Evolutionary conservation across 2,797 vertebrate genomes (phyloP), one percentile per base, ranked within the genome.

Genomic region (Caiman crocodilus): DNA sequence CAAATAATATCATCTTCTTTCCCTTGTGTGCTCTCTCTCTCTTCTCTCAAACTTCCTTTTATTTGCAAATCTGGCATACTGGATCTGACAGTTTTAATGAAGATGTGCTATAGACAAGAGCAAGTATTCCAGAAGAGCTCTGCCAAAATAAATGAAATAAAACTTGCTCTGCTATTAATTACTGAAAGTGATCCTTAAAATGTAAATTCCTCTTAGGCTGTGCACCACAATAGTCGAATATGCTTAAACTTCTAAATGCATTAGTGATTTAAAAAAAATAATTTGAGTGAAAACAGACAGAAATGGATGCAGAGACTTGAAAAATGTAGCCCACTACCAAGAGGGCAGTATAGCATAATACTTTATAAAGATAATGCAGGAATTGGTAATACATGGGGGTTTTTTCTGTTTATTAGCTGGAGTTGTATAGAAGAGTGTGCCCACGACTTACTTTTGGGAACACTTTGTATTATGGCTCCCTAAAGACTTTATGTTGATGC

Each of bases 51-150:
- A 90, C 60, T 15, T 94, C 87, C 90, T 78, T 35, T 90, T 89
- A 56, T 90, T 92, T 93, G 86, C 50, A 60, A 87, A 80, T 91
- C 50, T 85, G 69, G 32, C 82, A 89, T 91, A 89, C 74, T 84
- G 56, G 90, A 82, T 56, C 64, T 89, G 79, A 87, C 88, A 94
- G 76, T 28, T 92, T 65, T 91, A 91, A 91, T 89, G 87, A 94
- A 94, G 88, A 78, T 80, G 84, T 42, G 58, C 64, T 79, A 85
- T 84, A 80, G 42, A 30, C 90, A 93, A 82, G 42, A 67, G 60
- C 80, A 91, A 90, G 23, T 76, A 65, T 79, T 93, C 88, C 74
- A 82, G 76, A 90, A 85, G 91, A 95, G 82, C 25, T 35, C 61
- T 88, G 61, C 56, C 65, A 86, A 57, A 84, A 86, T 79, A 90